A percentile compares a stretch with the other conserved stretches of the same genome.
Evolutionary conservation across 2,888 invertebrate genomes (phyloP).

Genomic region (Drosophila rellima): DNA sequence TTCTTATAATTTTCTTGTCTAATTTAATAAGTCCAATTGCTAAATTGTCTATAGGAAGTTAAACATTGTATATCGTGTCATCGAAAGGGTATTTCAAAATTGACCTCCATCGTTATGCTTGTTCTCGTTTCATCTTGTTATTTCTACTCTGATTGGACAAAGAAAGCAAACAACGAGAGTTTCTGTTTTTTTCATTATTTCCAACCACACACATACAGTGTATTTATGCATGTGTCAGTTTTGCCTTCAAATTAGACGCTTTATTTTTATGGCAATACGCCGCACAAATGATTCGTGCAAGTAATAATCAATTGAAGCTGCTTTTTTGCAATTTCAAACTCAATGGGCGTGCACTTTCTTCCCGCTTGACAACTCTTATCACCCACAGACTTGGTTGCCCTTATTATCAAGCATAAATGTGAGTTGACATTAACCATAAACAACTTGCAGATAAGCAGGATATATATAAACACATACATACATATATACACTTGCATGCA

Average conservation of each 20-base stretch:
- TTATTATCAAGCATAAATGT: slow-evolving; percentile 42
- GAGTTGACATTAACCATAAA: slow-evolving; percentile 31
- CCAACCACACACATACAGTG: too few species aligned
- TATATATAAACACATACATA: slow-evolving; percentile 19
- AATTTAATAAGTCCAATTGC: too few species aligned
- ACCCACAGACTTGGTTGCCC: slow-evolving; percentile 20
- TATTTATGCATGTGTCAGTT: too few species aligned
- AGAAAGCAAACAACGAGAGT: slow-evolving; percentile 11
- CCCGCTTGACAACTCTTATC: slow-evolving; percentile 38
- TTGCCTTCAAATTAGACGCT: slow-evolving; percentile 2
- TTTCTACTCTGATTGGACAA: slow-evolving; percentile 39
- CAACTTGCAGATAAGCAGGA: slow-evolving; percentile 56
- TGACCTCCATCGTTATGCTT: not conserved
- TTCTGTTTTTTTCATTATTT: slow-evolving; percentile 2
- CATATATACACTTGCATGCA: not conserved
- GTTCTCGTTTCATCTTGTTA: slow-evolving; percentile 9
- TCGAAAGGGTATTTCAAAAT: slow-evolving; percentile 7
- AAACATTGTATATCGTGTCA: too few species aligned
- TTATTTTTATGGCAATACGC: slow-evolving; percentile 10
- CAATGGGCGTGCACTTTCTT: slow-evolving; percentile 36
- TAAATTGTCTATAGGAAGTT: too few species aligned
- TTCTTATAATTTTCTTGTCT: too few species aligned
- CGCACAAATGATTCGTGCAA: slow-evolving; percentile 10
- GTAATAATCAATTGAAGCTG: slow-evolving; percentile 6
- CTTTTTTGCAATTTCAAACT: slow-evolving; percentile 14